Base-by-base conservation (phyloP, 2,888 invertebrate species). In the Leuctra nigra region DNA sequence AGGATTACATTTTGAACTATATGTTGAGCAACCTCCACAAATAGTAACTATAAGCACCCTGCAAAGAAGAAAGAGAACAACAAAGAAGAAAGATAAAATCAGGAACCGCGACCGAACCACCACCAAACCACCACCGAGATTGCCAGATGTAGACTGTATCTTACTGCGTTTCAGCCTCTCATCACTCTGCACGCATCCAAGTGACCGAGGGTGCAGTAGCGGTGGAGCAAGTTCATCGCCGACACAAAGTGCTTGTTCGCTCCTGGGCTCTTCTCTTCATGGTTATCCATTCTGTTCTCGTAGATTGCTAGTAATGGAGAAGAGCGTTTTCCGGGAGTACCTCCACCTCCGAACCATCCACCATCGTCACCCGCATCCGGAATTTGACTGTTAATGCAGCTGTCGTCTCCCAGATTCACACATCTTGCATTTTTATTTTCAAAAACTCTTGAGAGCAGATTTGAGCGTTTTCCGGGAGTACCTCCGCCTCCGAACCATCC, bases 321-420 rank as follows among this genome's bases (percentile, higher is more conserved):
- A 9, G 57, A 46, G 11, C 61, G 24, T 41, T 61, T 61, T 14
- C 59, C 60, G 2, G 59, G 60, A 25, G 23, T 57, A 1, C 41
- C 47, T 4, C 53, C 60, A n/a, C 33, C 33, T 9, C 44, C 36
- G 18, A 61, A 57, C 35, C 57, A 57, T 23, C 52, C 48, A 9
- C 41, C 54, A 20, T 61, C 61, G 13, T 14, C 38, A 1, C 58
- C 58, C 24, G 61, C 29, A 1, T 57, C 61, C 14, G 58, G 50
- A 20, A 55, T 41, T 1, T 57, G 41, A 2, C 57, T 59, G 48
- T 60, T 61, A 16, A 36, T 56, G 53, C 61, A 61, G 29, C 54
- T 57, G 13, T 59, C 60, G 33, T 58, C 59, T 9, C 53, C 38
- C 1, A 58, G 35, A 33, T 61, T 61, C 4, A 46, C 39, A n/a